Base-by-base conservation (phyloP, 2,888 invertebrate genomes). In the Galeruca laticollis region DNA sequence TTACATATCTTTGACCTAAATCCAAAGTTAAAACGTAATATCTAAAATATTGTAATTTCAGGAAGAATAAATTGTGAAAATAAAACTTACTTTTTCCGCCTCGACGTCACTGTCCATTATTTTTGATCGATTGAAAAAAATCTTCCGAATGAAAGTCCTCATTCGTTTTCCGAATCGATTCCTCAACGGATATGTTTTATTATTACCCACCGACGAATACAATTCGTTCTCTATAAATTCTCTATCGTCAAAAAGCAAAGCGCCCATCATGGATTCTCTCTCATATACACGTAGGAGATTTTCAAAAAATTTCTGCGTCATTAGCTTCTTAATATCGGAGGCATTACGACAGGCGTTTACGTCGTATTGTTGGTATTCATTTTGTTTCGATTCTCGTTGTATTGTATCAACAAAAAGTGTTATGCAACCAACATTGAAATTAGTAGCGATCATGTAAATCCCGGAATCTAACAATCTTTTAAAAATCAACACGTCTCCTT, bases 241-340 rank as follows among this genome's bases (percentile, higher is more conserved):
- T 11, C 75, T 64, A 40, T 78, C 69, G 47, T 74, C 65, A 33
- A 69, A 75, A 4, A 79, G 65, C 26, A 47, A 60, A 20, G 62
- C 67, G 21, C 74, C 71, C 2, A 77, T 35, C 18, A 69, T 67
- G 35, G 70, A 59, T 59, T 78, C 78, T 67, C 69, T 75, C 59
- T 79, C 77, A 49, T 78, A 77, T 9, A 75, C 69, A 13, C 62
- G 47, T 51, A 76, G 52, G 2, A 77, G 65, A 62, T 73, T 73
- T 33, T 73, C 75, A 51, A 77, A 75, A 60, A 77, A 75, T 49
- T 68, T 73, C 51, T 69, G 70, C 2, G 70, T 63, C 54, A 73
- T 62, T 3, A 71, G 26, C 18, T 60, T 72, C 15, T 60, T 66
- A 1, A 68, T 26, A 47, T 71, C 70, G 3, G 20, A 2, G 2